A percentile compares a stretch with the other conserved stretches of the same genome.
phyloP scores from a whole-genome alignment of 2,888 invertebrate species.

The Myopa tessellatipennis region DNA sequence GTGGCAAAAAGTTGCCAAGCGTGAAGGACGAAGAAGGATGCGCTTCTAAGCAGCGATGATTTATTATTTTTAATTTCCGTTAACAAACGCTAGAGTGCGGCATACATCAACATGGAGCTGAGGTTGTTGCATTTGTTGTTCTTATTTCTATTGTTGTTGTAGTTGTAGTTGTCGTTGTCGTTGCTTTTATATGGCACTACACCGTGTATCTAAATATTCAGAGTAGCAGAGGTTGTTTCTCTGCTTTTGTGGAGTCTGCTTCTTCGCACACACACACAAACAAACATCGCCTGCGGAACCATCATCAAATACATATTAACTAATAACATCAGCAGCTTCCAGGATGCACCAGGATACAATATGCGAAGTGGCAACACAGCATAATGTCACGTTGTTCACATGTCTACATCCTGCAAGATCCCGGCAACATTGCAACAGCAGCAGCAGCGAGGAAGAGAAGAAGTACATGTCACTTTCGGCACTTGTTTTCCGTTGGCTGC shows the following conservation, averaged over 20 bases:
- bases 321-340: background rate
- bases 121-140: background rate
- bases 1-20: background rate
- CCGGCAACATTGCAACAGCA: background rate
- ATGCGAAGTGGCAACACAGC: background rate
- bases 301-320: background rate
- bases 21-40: background rate
- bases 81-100: conserved; percentile 51
- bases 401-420: no score
- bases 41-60: conserved; percentile 55
- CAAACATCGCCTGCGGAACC: background rate
- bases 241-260: background rate
- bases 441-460: background rate
- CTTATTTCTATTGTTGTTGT: background rate
- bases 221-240: background rate
- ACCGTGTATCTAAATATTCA: conserved; percentile 24
- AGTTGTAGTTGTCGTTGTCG: background rate
- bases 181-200: conserved; percentile 8
- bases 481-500: background rate
- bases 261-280: background rate
- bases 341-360: background rate
- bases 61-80: conserved; percentile 67
- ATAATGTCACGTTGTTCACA: background rate
- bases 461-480: no score
- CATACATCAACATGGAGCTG: conserved; percentile 1